Percentiles rank a stretch among this genome's conserved stretches.
Conservation (phyloP, 2,888 invertebrate species). For the Standfussiana lucernea region DNA sequence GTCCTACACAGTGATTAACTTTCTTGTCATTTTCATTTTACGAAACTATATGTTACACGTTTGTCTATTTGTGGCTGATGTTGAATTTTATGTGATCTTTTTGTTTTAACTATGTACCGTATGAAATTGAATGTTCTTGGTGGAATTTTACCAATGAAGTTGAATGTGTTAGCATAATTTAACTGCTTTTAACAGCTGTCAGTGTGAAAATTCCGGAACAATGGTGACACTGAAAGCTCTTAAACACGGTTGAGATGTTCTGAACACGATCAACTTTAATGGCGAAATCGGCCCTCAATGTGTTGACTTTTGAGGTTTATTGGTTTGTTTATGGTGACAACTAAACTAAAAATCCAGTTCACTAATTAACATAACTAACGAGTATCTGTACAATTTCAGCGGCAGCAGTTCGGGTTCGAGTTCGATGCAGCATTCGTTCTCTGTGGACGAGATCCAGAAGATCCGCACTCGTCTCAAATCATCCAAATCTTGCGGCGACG, state of each 20-base stretch:
- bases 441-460: conserved; percentile 97
- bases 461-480: conserved; percentile 96
- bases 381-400: conserved; percentile 82
- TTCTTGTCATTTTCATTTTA: conserved; percentile 41
- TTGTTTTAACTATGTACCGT: neutral
- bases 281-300: neutral
- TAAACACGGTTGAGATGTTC: neutral
- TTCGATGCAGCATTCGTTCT: conserved; percentile 96
- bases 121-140: neutral
- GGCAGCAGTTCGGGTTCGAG: conserved; percentile 94
- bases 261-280: neutral
- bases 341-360: neutral
- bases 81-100: conserved; percentile 21
- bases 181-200: neutral
- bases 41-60: conserved; percentile 43
- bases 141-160: neutral
- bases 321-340: neutral
- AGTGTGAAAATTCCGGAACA: neutral
- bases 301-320: neutral
- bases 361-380: neutral
- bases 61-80: conserved; percentile 25
- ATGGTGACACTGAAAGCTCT: neutral
- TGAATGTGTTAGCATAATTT: neutral
- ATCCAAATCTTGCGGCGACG: conserved; percentile 96
- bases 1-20: conserved; percentile 55